A percentile compares a stretch with the other conserved stretches of the same genome.
phyloP scores from a whole-genome alignment of 1,140 invertebrate species.

The Drosophila melanogaster region Release_6_plus_ISO1_MT NT_037436.4:2283001-2283500 shows the following conservation, averaged over 20 bases:
- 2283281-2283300: conserved; percentile 8
- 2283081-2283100: conserved; percentile 23
- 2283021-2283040: conserved; percentile 9
- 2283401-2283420: background rate
- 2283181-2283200: conserved; percentile 41
- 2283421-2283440: background rate
- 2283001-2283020: conserved; percentile 13
- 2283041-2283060: background rate
- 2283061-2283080: conserved; percentile 21
- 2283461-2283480: too few species aligned
- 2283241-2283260: conserved; percentile 45
- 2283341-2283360: conserved; percentile 10
- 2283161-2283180: conserved; percentile 41
- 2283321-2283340: conserved; percentile 39
- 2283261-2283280: conserved; percentile 27
- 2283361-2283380: conserved; percentile 1
- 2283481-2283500: too few species aligned
- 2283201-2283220: conserved; percentile 52
- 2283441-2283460: background rate
- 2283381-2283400: conserved; percentile 1
- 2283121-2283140: conserved; percentile 36
- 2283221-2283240: conserved; percentile 17
- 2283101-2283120: conserved; percentile 25
- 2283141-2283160: conserved; percentile 63
- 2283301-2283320: conserved; percentile 14